Base-by-base conservation (phyloP, 2,888 invertebrate species). In the Eutolmus rufibarbis region DNA sequence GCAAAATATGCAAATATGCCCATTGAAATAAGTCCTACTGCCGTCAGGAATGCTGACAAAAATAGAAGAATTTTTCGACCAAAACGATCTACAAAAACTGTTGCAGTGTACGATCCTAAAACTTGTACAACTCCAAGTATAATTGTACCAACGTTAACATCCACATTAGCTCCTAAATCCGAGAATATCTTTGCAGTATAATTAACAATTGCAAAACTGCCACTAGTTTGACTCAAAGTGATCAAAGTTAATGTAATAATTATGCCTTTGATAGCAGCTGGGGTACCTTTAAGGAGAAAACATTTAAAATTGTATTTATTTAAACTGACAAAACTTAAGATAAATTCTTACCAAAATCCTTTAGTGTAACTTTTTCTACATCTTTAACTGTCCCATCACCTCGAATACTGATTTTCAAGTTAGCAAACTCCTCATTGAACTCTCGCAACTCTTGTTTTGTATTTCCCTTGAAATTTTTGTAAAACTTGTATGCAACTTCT, bases 121-220 rank as follows among this genome's bases (percentile, higher is more conserved):
- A 92, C 91, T 89, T 92, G 92, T 1, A 91, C 90, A 0, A 89
- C 89, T 8, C 92, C 92, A 85, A 91, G 90, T 16, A 91, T 90
- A 5, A 92, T 92, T 0, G 92, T 91, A 77, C 90, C 90, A 0
- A 90, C 90, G 16, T 92, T 91, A 1, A 91, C 91, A 87, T 91
- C 91, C 51, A 92, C 88, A 5, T 89, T 82, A 0, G 91, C 90
- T 0, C 91, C 90, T 0, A 91, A 90, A 2, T 90, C 89, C 8
- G 89, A 89, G 87, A 92, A 92, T 56, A 92, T 91, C 19, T 90
- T 89, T 16, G 92, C 91, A 89, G 92, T 91, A 85, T 92, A 92
- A 86, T 91, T 92, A 2, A 91, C 89, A 74, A 92, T 90, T 9
- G 91, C 91, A 76, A 91, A 92, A 14, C 90, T 88, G 3, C 92